Conservation (phyloP, 2,888 invertebrate genomes). For the Asteroscopus sphinx region DNA sequence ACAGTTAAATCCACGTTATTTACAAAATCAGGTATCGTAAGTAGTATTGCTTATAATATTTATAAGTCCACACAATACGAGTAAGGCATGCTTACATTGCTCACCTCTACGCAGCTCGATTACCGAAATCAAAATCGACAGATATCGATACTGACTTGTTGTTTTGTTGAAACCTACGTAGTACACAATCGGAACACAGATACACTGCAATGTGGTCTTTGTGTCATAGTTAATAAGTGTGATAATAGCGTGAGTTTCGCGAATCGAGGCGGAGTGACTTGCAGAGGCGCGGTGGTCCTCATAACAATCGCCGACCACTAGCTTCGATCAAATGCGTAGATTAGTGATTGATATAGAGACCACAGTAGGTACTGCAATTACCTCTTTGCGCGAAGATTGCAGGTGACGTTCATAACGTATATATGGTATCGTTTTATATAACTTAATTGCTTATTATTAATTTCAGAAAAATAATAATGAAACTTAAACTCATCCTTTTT, state of each 20-base stretch:
- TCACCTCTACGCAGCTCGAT: conserved; percentile 66
- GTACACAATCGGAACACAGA: conserved; percentile 46
- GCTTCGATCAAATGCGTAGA: conserved; percentile 61
- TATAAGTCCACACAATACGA: conserved; percentile 49
- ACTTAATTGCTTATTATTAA: too few relatives aligned
- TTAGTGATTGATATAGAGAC: conserved; percentile 40
- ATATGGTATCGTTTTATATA: too few relatives aligned
- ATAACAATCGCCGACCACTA: conserved; percentile 76
- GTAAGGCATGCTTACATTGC: conserved; percentile 39
- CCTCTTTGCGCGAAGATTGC: background rate
- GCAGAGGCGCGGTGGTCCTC: conserved; percentile 84
- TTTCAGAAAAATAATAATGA: too few relatives aligned
- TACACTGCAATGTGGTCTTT: conserved; percentile 46
- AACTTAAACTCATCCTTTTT: too few relatives aligned
- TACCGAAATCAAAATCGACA: conserved; percentile 81
- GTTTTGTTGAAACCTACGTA: conserved; percentile 70
- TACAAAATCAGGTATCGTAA: conserved; percentile 25
- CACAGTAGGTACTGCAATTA: conserved; percentile 4
- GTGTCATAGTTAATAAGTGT: conserved; percentile 31
- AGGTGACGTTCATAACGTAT: too few relatives aligned
- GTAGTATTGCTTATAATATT: conserved; percentile 21
- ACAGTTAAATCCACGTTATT: conserved; percentile 22
- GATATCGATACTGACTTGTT: conserved; percentile 77
- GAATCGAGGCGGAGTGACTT: conserved; percentile 73
- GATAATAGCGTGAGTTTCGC: conserved; percentile 36